phyloP scores from a whole-genome alignment of 2,888 invertebrate genomes.

The Eulithis testata region DNA sequence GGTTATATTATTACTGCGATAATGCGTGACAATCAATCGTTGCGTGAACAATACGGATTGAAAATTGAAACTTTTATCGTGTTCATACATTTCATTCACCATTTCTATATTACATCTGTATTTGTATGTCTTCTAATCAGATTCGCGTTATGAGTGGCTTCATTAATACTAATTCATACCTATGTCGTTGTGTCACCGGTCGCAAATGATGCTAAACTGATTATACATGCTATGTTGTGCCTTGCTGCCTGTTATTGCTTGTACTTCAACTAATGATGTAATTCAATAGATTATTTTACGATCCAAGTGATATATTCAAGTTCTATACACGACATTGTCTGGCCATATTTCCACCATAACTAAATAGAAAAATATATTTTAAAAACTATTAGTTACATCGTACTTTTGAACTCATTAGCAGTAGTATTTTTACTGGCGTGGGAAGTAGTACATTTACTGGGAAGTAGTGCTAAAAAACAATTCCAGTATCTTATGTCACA shows the following conservation, averaged over 20 bases:
- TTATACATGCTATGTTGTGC: slow-evolving; percentile 22
- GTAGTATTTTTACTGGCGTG: slow-evolving; percentile 5
- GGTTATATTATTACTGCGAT: slow-evolving; percentile 12
- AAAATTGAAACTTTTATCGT: slow-evolving; percentile 27
- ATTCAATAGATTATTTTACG: background rate
- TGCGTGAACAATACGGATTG: slow-evolving; percentile 36
- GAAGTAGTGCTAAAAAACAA: slow-evolving; percentile 7
- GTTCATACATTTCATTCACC: background rate
- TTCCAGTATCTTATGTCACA: slow-evolving; percentile 24
- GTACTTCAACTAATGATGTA: background rate
- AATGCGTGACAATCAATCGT: slow-evolving; percentile 31
- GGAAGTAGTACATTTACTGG: slow-evolving; percentile 8
- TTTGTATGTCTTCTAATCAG: background rate
- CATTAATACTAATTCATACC: slow-evolving; percentile 21
- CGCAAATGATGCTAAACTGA: slow-evolving; percentile 17
- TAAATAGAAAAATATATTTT: too few species aligned
- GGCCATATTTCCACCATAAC: too few species aligned
- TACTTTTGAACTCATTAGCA: too few species aligned
- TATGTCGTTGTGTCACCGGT: slow-evolving; percentile 9
- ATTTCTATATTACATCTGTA: background rate
- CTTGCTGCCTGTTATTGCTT: background rate
- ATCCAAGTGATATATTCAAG: background rate
- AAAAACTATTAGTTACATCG: too few species aligned
- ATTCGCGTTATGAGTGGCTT: slow-evolving; percentile 8
- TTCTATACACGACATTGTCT: background rate